These are phyloP conservation scores for Ctena decussata DNA, from an alignment of 2,888 invertebrate genomes.

Conservation along the genomic window DNA sequence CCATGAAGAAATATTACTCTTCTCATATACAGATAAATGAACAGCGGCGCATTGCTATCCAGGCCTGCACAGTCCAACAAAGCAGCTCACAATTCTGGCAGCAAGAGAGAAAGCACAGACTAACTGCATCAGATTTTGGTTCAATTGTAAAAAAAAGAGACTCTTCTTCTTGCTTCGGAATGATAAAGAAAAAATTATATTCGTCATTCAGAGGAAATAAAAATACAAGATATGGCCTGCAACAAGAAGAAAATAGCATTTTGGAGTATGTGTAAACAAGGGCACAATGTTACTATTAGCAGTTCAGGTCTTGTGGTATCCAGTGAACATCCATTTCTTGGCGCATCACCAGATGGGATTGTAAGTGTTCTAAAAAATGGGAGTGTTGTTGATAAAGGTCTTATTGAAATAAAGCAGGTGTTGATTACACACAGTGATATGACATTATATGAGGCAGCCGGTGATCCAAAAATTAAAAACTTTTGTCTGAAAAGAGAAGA, in stretches of 20 bases:
- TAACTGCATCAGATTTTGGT: conserved; percentile 27
- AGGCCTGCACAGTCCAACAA: conserved; percentile 15
- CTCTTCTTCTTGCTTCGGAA: not conserved
- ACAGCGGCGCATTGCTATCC: not conserved
- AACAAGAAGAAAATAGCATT: not conserved
- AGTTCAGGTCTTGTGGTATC: not conserved
- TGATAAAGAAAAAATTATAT: not conserved
- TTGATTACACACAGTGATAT: too few species aligned
- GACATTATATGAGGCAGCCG: too few species aligned
- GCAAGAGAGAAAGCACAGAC: conserved; percentile 21
- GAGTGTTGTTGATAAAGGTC: not conserved
- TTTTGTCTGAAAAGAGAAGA: too few species aligned
- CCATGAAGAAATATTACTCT: not conserved
- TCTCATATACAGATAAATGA: not conserved
- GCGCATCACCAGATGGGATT: not conserved
- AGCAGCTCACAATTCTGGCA: not conserved
- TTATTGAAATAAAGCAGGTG: not conserved
- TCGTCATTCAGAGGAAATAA: not conserved
- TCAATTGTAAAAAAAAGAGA: not conserved
- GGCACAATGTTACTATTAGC: not conserved
- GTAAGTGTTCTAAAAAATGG: not conserved
- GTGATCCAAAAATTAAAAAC: too few species aligned
- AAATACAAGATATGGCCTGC: not conserved
- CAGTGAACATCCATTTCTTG: not conserved
- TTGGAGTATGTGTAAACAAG: not conserved